Base-by-base conservation (phyloP, 2,888 invertebrate species). In the Brachypalpus laphriformis region DNA sequence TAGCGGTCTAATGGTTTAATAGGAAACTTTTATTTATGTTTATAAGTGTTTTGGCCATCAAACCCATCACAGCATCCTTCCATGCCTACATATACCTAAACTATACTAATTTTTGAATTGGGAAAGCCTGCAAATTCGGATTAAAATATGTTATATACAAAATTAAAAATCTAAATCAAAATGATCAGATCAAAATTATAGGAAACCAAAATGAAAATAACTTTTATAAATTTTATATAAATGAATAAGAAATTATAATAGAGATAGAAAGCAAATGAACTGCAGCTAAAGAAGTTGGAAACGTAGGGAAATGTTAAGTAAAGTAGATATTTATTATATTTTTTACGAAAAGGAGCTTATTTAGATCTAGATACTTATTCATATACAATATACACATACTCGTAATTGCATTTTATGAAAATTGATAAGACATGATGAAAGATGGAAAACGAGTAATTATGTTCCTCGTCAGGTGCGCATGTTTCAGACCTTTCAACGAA, bases 281-380 rank as follows among this genome's bases (percentile, higher is more conserved):
- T 65, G 42, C 47, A 56, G 56, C 59, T 47, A 28, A 65, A 34
- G 47, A 57, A 49, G 37, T 63, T 70, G 18, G 56, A 68, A 76
- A 70, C 25, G 63, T 76, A 76, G 76, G 57, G 51, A 76, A 63
- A 51, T 65, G 49, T 76, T 56, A 66, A 45, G 57, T 66, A 66
- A 72, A 78, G 56, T 76, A 82, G 76, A 76, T 57, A 76, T 57
- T 82, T 70, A 70, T 70, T 82, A 77, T 82, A 82, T 82, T 77
- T 82, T 82, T 71, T 78, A 82, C 65, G 59, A 77, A 76, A 76
- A 65, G 66, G 78, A 82, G 82, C 82, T 82, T 82, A 82, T 77
- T 82, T 82, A 82, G 77, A 82, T 72, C 20, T 82, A 82, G 71
- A 82, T 54, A 82, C 49, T 63, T 78, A 82, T 82, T 82, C 78